A percentile compares a stretch with the other conserved stretches of the same genome.
Conservation (phyloP, 2,113 vertebrate species). For the Prunella himalayana region DNA sequence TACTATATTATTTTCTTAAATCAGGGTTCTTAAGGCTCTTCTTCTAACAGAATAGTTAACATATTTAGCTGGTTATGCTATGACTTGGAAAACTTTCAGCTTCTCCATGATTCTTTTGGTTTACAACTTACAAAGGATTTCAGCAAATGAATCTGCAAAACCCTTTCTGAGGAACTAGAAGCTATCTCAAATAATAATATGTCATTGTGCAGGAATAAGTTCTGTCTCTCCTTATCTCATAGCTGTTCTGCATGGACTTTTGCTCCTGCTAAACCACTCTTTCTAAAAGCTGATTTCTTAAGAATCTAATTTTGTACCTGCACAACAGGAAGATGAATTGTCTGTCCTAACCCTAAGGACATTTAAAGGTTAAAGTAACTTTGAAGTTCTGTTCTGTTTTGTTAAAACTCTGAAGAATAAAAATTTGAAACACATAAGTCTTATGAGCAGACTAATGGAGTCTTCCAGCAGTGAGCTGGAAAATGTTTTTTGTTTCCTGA, state of each 20-base stretch:
- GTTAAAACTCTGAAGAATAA: background rate
- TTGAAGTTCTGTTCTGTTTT: rapidly evolving
- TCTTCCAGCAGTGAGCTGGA: background rate
- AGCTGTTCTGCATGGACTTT: background rate
- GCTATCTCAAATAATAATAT: background rate
- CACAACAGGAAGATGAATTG: background rate
- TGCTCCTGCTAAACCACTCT: background rate
- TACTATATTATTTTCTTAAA: background rate
- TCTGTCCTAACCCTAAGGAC: background rate
- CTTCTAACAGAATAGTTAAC: background rate
- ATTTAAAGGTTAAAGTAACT: background rate
- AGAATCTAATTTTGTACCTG: background rate
- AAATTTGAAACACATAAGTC: background rate
- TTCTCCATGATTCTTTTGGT: background rate
- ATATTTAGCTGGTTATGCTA: background rate
- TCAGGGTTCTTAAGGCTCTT: background rate
- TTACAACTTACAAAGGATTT: background rate
- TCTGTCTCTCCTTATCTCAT: background rate
- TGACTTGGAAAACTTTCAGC: background rate
- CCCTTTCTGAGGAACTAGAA: background rate
- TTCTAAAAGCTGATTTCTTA: background rate
- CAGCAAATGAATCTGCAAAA: background rate
- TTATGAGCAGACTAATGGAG: background rate
- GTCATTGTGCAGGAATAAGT: background rate
- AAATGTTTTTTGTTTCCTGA: background rate